Conservation (phyloP, 1,140 invertebrate species). For the Lasioglossum albipes region DNA sequence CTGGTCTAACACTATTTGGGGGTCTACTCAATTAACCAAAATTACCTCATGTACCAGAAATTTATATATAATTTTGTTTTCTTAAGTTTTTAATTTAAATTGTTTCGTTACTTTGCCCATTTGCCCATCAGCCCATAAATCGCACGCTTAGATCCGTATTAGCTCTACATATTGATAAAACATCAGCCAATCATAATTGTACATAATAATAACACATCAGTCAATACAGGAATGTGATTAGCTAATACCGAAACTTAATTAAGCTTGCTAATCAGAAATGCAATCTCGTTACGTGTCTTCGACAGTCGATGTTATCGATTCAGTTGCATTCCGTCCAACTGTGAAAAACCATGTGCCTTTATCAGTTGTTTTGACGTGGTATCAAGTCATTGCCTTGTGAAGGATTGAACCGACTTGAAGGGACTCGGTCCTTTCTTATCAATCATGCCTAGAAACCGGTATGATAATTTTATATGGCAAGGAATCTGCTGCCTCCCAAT, state of each 20-base stretch:
- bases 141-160: too few relatives aligned
- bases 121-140: too few relatives aligned
- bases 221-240: background rate
- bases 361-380: background rate
- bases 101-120: too few relatives aligned
- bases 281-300: background rate
- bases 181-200: background rate
- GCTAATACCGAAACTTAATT: background rate
- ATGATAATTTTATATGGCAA: background rate
- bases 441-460: conserved; percentile 2
- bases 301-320: background rate
- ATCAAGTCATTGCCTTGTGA: background rate
- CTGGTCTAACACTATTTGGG: too few relatives aligned
- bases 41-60: too few relatives aligned
- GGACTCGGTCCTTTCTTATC: background rate
- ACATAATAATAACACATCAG: background rate
- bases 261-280: background rate
- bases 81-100: too few relatives aligned
- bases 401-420: background rate
- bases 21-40: too few relatives aligned
- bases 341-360: background rate
- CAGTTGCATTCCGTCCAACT: background rate
- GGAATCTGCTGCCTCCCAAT: background rate
- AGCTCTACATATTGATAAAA: too few relatives aligned
- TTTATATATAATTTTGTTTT: too few relatives aligned